Evolutionary conservation across 1,140 invertebrate genomes (phyloP).

Genomic region (Oreohelix idahoensis): DNA sequence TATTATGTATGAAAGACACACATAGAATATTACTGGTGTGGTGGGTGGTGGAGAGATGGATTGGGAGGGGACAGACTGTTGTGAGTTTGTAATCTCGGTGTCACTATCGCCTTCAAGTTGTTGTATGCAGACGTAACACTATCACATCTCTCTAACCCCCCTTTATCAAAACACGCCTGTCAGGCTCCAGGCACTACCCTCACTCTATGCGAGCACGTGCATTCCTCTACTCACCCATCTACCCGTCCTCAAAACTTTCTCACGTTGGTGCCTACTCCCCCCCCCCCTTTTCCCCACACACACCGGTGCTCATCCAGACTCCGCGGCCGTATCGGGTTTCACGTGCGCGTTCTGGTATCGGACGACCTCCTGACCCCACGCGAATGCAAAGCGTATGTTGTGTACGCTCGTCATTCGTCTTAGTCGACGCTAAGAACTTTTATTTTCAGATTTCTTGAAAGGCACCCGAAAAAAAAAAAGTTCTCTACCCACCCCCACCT

Average conservation of each 20-base stretch:
- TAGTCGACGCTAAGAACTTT: neutral
- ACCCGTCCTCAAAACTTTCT: neutral
- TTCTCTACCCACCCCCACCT: no score
- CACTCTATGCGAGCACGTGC: neutral
- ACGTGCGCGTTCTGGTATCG: neutral
- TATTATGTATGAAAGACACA: no score
- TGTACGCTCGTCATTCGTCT: neutral
- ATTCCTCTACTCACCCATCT: neutral
- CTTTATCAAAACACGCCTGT: conserved; percentile 1
- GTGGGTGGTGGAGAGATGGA: no score
- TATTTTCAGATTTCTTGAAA: no score
- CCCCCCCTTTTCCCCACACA: neutral
- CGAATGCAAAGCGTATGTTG: neutral
- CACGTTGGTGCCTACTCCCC: neutral
- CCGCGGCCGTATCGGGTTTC: neutral
- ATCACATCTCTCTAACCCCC: conserved; percentile 4
- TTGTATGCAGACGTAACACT: no score
- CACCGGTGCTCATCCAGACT: neutral
- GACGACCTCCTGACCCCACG: neutral
- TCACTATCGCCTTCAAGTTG: no score
- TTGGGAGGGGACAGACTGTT: no score
- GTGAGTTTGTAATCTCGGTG: no score
- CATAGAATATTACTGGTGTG: no score
- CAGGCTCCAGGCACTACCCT: neutral
- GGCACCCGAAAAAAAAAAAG: no score